Base-by-base conservation (phyloP, 1,140 invertebrate genomes). In the Steinernema khuongi region DNA sequence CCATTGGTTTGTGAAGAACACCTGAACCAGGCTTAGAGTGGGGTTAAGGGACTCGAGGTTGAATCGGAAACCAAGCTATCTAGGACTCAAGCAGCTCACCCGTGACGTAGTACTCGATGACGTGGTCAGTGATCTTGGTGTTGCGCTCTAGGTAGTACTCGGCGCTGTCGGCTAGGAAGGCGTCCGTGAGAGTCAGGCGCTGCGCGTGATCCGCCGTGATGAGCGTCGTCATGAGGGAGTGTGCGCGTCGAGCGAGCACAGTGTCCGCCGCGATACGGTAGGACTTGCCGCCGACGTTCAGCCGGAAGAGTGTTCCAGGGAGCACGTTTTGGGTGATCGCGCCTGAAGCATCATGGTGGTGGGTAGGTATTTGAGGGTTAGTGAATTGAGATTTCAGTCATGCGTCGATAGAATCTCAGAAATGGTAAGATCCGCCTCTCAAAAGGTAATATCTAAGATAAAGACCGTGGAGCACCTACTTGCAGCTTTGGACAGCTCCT, bases 1-100 rank as follows among this genome's bases (percentile, higher is more conserved):
- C 85, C 36, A 85, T 74, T 0, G 87, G 87, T 41, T 87, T 86
- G 74, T 88, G 87, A 14, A 88, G 81, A 72, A 86, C 86, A 30
- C 87, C 86, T 87, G 79, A 41, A 41, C 36, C 7, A 7, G 36
- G 7, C 36, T 41, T 11, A 41, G n/a, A 41, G 36, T 41, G 36
- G 7, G 36, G 7, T 41, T 7, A 41, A 7, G 7, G 36, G 7
- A 41, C 36, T 41, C 36, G 7, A n/a, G 7, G 36, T 41, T 41
- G 7, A 11, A 41, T 41, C n/a, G n/a, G 4, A 26, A 26, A 1
- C 26, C 7, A 33, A 14, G 14, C 11, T 72, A 11, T 22, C 70
- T 19, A 1, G 67, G 22, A 72, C 31, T 19, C 32, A 30, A 1
- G 22, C 28, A 43, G 28, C 19, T 60, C 18, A 81, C 81, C 81